Evolutionary conservation across 2,113 vertebrate genomes (phyloP).

Genomic region (Gambusia holbrooki): DNA sequence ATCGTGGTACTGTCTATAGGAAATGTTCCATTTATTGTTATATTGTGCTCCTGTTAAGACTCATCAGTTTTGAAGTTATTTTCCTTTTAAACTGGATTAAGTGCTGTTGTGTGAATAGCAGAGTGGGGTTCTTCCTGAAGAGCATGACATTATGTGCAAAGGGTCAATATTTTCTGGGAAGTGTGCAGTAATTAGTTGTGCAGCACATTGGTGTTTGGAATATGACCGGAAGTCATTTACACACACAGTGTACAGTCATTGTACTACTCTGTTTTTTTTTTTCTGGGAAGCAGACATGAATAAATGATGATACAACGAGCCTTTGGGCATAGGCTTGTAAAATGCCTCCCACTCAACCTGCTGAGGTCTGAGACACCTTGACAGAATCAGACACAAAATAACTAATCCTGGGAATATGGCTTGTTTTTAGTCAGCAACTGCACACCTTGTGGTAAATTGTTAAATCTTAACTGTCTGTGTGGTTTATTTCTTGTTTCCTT

Average conservation of each 20-base stretch:
- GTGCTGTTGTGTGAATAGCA: no score
- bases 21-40: no score
- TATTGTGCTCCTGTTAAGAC: no score
- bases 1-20: no score
- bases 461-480: background rate
- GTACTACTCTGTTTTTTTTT: background rate
- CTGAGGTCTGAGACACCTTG: slow-evolving; percentile 10
- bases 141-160: no score
- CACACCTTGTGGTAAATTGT: background rate
- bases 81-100: no score
- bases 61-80: no score
- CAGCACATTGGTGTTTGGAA: background rate
- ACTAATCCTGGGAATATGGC: background rate
- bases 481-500: background rate
- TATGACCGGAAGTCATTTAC: background rate
- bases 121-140: no score
- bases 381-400: background rate
- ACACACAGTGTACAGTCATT: background rate
- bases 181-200: background rate
- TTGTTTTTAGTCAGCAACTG: background rate
- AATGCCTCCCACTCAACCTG: slow-evolving; percentile 13
- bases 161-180: background rate
- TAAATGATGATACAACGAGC: slow-evolving; percentile 13
- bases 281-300: background rate
- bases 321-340: slow-evolving; percentile 2